These are phyloP conservation scores for Lumbricus terrestris DNA, from an alignment of 2,888 invertebrate genomes.

Conservation along the genomic window DNA sequence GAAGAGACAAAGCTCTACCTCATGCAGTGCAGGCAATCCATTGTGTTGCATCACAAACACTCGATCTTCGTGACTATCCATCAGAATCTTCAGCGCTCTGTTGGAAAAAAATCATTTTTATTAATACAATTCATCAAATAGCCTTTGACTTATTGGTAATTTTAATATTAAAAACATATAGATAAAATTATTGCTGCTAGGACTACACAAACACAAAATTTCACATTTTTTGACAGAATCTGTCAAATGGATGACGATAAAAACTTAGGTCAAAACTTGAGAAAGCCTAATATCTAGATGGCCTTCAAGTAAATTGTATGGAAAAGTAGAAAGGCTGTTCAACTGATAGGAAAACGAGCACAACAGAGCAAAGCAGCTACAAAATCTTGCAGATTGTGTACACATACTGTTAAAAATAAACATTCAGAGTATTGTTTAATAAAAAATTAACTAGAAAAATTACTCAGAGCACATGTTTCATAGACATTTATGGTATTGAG, in stretches of 20 bases:
- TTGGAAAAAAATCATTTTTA: neutral
- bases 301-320: neutral
- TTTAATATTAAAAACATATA: neutral
- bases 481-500: neutral
- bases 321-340: no score
- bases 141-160: no score
- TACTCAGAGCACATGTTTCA: neutral
- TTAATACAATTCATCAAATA: neutral
- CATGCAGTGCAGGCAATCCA: slow-evolving; percentile 78
- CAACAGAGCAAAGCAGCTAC: neutral
- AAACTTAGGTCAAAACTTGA: no score
- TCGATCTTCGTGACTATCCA: slow-evolving; percentile 85
- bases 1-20: slow-evolving; percentile 62
- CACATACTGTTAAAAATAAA: neutral
- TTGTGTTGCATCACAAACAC: slow-evolving; percentile 85
- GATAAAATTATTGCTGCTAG: neutral
- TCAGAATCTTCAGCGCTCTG: slow-evolving; percentile 75
- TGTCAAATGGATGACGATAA: no score
- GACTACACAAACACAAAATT: neutral
- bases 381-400: neutral
- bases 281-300: no score
- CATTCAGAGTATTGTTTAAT: neutral
- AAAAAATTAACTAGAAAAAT: neutral
- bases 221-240: no score
- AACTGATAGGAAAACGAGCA: neutral